Evolutionary conservation across 2,113 vertebrate species (phyloP).

Genomic region (Lipotes vexillifer): DNA sequence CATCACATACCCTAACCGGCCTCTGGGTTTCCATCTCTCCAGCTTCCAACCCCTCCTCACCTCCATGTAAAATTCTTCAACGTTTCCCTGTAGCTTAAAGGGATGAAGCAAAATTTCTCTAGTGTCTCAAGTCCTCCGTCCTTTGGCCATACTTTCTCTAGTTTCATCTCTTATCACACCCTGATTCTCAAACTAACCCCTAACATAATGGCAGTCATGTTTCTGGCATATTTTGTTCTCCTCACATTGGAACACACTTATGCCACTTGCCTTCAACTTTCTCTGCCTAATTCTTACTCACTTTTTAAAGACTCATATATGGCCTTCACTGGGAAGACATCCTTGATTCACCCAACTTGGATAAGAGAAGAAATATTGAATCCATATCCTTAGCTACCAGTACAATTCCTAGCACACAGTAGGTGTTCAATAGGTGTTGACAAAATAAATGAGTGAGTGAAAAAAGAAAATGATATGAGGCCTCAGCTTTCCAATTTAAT

Average conservation of each 20-base stretch:
- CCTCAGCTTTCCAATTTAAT: background rate
- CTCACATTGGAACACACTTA: too few species aligned
- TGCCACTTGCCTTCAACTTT: background rate
- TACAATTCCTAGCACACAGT: accelerated
- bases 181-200: background rate
- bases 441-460: background rate
- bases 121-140: too few species aligned
- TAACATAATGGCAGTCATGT: accelerated
- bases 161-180: background rate
- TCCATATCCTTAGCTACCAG: background rate
- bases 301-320: background rate
- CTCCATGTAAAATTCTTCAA: background rate
- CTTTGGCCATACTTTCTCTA: accelerated
- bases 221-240: background rate
- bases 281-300: background rate
- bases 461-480: background rate
- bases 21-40: background rate
- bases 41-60: background rate
- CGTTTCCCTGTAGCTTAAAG: background rate
- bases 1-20: accelerated
- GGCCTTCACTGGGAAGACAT: background rate
- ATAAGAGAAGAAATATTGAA: background rate
- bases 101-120: background rate
- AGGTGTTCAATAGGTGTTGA: background rate
- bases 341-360: background rate